A percentile compares a stretch with the other conserved stretches of the same genome.
Conservation (phyloP, 1,140 invertebrate genomes). For the Listronotus bonariensis region DNA sequence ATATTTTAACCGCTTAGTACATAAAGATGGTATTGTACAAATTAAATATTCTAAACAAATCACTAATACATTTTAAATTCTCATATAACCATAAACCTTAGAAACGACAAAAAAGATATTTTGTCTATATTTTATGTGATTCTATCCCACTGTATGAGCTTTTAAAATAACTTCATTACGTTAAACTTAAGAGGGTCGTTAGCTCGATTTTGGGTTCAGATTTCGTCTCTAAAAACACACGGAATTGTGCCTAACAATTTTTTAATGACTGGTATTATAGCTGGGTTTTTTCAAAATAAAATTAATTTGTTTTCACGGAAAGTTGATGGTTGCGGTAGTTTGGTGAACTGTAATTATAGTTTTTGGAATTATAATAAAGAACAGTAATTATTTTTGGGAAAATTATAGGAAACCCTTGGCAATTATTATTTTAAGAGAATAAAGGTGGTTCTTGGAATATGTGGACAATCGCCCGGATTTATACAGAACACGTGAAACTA, state of each 20-base stretch:
- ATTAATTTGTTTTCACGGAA: slow-evolving; percentile 32
- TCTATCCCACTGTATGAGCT: slow-evolving; percentile 17
- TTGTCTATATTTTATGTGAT: neutral
- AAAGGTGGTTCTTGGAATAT: no score
- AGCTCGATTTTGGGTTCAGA: slow-evolving; percentile 27
- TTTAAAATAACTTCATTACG: slow-evolving; percentile 38
- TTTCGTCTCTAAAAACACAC: slow-evolving; percentile 28
- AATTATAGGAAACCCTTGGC: neutral
- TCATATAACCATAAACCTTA: no score
- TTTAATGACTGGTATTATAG: slow-evolving; percentile 36
- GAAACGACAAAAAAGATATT: neutral
- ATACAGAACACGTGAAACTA: no score
- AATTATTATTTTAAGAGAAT: no score
- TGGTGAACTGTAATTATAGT: slow-evolving; percentile 19
- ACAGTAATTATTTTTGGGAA: slow-evolving; percentile 16
- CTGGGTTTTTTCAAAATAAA: slow-evolving; percentile 28
- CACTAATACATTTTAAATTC: no score
- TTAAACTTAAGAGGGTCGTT: slow-evolving; percentile 31
- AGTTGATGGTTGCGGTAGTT: slow-evolving; percentile 25
- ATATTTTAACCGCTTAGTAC: no score
- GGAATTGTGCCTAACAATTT: slow-evolving; percentile 36
- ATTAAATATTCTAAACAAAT: no score
- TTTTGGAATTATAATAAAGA: slow-evolving; percentile 12
- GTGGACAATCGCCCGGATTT: no score
- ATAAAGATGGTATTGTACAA: no score